Percentiles rank a stretch among this genome's conserved stretches.
Evolutionary conservation across 1,140 invertebrate genomes (phyloP).

Genomic region (Drosophila lowei): DNA sequence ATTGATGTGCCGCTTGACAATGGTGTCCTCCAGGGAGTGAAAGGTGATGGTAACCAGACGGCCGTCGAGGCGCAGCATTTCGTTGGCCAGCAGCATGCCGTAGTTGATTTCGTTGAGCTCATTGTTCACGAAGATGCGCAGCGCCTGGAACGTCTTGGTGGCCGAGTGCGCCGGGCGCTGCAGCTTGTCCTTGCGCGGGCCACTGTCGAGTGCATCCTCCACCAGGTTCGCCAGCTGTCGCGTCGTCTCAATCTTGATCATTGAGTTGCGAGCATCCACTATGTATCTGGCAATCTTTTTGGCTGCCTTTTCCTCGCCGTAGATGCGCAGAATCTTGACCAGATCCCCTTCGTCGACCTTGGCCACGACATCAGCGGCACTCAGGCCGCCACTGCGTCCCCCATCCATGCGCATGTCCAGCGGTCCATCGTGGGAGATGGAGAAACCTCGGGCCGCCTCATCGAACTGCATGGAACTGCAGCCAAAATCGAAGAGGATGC

Average conservation of each 20-base stretch:
- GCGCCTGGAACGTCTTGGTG: constrained; percentile 96
- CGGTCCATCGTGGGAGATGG: constrained; percentile 91
- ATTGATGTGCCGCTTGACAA: constrained; percentile 94
- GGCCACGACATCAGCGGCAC: constrained; percentile 93
- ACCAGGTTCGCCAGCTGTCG: constrained; percentile 92
- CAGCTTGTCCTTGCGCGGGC: constrained; percentile 88
- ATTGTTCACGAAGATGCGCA: constrained; percentile 98
- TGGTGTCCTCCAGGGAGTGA: constrained; percentile 97
- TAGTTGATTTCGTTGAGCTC: constrained; percentile 98
- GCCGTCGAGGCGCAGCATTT: constrained; percentile 91
- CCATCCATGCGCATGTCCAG: constrained; percentile 99
- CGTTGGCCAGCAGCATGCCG: constrained; percentile 90
- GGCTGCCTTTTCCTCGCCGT: constrained; percentile 95
- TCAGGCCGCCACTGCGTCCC: constrained; percentile 87
- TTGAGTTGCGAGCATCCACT: constrained; percentile 92
- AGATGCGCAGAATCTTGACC: constrained; percentile 92
- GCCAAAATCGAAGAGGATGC: constrained; percentile 96
- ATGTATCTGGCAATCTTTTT: constrained; percentile 94
- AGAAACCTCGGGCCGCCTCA: constrained; percentile 91
- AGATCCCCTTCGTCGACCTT: constrained; percentile 91
- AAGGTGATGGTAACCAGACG: constrained; percentile 93
- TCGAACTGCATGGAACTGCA: constrained; percentile 98
- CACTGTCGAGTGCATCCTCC: constrained; percentile 84
- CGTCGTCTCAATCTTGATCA: constrained; percentile 92
- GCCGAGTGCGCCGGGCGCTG: constrained; percentile 91